Percentiles rank a stretch among this genome's conserved stretches.
phyloP scores from a whole-genome alignment of 53 echinoderm and acorn worm species.

The Luidia sarsii region DNA sequence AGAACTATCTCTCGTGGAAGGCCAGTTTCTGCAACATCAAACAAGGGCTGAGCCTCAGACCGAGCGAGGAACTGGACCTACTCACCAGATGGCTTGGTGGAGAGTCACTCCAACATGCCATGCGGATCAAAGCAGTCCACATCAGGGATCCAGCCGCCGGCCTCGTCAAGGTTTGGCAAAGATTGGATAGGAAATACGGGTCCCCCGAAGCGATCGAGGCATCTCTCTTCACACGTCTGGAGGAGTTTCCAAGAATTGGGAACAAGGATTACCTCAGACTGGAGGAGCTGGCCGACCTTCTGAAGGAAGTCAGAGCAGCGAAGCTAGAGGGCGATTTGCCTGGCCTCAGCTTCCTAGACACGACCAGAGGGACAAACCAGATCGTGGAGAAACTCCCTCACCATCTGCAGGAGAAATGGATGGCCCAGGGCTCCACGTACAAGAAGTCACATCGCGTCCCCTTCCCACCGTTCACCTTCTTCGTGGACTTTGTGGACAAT shows the following conservation, averaged over 20 bases:
- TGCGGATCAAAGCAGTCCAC: constrained; percentile 15
- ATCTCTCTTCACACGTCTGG: constrained; percentile 36
- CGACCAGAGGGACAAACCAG: constrained; percentile 28
- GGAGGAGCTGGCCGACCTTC: constrained; percentile 44
- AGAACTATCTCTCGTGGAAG: constrained; percentile 56
- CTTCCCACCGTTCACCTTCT: constrained; percentile 38
- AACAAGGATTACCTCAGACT: constrained; percentile 51
- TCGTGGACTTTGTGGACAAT: constrained; percentile 17
- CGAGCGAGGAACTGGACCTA: constrained; percentile 53
- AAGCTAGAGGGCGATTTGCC: constrained; percentile 45
- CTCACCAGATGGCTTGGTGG: constrained; percentile 48
- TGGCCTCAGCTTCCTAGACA: constrained; percentile 51
- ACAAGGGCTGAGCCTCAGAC: constrained; percentile 7
- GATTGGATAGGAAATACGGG: constrained; percentile 43
- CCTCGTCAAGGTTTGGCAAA: constrained; percentile 43
- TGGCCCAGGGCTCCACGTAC: constrained; percentile 39
- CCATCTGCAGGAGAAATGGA: constrained; percentile 52
- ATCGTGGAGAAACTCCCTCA: constrained; percentile 47
- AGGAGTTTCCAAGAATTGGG: constrained; percentile 39
- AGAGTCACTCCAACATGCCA: constrained; percentile 32
- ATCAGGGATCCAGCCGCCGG: constrained; percentile 2
- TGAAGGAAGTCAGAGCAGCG: constrained; percentile 51
- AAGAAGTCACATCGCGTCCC: constrained; percentile 27
- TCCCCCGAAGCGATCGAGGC: constrained; percentile 46
- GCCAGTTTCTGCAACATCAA: constrained; percentile 49